These are phyloP conservation scores for Melieria picta DNA, from an alignment of 2,888 invertebrate species.

Conservation along the genomic window DNA sequence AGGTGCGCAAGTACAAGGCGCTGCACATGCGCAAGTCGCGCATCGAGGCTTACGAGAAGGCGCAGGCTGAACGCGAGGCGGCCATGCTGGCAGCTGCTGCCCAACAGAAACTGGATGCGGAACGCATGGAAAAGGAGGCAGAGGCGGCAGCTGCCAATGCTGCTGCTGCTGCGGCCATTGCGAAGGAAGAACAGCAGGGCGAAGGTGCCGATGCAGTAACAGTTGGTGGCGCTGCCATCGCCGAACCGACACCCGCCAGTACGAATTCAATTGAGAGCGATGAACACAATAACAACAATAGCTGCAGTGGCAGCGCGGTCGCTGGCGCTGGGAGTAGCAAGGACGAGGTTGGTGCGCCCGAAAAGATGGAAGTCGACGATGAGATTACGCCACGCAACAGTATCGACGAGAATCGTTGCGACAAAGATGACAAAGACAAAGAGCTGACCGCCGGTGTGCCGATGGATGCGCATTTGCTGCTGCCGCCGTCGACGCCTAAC, in stretches of 20 bases:
- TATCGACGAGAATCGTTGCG: constrained; percentile 7
- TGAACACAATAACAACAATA: constrained; percentile 64
- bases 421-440: constrained; percentile 22
- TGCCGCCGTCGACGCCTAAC: constrained; percentile 30
- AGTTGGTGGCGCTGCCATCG: constrained; percentile 14
- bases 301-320: constrained; percentile 7
- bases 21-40: constrained; percentile 80
- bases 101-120: constrained; percentile 66
- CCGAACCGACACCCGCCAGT: constrained; percentile 39
- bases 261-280: constrained; percentile 45
- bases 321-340: constrained; percentile 41
- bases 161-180: constrained; percentile 19
- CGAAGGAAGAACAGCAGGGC: constrained; percentile 31
- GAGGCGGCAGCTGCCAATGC: constrained; percentile 20
- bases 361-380: constrained; percentile 57
- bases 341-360: constrained; percentile 38
- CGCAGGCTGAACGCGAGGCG: constrained; percentile 63
- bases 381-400: constrained; percentile 24
- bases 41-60: constrained; percentile 76
- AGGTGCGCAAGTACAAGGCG: constrained; percentile 84
- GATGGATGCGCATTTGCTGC: constrained; percentile 19
- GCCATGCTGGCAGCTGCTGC: constrained; percentile 60
- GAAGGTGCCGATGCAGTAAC: constrained; percentile 1
- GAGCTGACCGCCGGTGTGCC: background rate
- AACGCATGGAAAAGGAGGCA: constrained; percentile 56